A percentile compares a stretch with the other conserved stretches of the same genome.
These are phyloP conservation scores for Oligia fasciuncula DNA, from an alignment of 2,888 invertebrate genomes.

Conservation along the genomic window DNA sequence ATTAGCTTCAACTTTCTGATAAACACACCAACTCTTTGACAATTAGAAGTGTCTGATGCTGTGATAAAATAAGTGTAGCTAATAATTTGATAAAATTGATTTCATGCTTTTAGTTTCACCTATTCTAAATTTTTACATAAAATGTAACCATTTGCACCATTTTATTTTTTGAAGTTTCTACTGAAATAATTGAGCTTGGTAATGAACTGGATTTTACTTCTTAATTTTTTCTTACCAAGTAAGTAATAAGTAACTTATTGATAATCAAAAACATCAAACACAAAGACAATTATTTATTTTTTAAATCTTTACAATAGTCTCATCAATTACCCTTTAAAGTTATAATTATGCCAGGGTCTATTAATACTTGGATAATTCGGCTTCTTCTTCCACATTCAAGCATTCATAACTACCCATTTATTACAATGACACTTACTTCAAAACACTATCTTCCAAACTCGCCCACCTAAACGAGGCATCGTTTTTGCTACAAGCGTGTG, in stretches of 20 bases:
- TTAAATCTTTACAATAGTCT: neutral
- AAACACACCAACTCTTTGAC: no score
- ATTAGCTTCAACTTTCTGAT: no score
- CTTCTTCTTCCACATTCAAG: neutral
- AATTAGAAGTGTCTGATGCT: no score
- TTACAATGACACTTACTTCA: neutral
- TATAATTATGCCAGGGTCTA: no score
- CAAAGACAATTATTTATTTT: neutral
- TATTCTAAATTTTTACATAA: no score
- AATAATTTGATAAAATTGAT: neutral
- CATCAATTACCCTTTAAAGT: no score
- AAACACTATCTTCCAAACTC: slow-evolving; percentile 27
- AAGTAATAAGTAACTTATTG: neutral
- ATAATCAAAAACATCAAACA: neutral
- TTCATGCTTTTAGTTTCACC: neutral
- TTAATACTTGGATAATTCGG: neutral
- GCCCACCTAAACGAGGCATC: slow-evolving; percentile 69
- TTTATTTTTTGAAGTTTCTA: no score
- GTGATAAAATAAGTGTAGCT: no score
- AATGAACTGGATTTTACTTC: no score
- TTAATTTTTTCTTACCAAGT: neutral
- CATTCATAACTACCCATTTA: neutral
- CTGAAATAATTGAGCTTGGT: no score
- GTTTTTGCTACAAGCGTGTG: slow-evolving; percentile 73
- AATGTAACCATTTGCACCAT: no score